Conservation (phyloP, 2,113 vertebrate genomes). For the Neomonachus schauinslandi region DNA sequence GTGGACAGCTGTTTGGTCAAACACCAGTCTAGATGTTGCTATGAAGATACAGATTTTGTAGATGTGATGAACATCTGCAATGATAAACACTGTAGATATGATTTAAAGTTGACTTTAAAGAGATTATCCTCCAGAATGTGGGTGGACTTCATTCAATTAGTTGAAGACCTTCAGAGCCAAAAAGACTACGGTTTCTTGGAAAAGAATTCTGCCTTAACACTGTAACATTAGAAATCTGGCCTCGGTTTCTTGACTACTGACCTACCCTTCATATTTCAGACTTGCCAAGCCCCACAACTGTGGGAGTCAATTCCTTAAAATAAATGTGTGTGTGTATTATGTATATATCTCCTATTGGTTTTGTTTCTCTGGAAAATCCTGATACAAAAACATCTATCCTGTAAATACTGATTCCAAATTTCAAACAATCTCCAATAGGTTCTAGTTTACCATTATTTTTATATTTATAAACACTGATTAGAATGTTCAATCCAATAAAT, state of each 20-base stretch:
- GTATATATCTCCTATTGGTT: neutral
- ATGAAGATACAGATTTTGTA: neutral
- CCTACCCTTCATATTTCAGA: neutral
- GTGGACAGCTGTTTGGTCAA: neutral
- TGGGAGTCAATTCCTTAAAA: neutral
- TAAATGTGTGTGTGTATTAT: neutral
- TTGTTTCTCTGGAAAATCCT: neutral
- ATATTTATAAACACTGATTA: neutral
- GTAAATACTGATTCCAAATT: neutral
- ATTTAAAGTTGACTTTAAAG: neutral
- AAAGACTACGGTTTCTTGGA: neutral
- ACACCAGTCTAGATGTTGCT: neutral
- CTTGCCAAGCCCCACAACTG: neutral
- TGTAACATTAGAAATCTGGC: neutral
- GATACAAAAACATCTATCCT: neutral
- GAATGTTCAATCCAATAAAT: neutral
- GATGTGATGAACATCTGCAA: neutral
- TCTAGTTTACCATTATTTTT: neutral
- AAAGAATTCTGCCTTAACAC: neutral
- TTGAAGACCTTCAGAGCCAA: neutral
- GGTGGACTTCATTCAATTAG: neutral
- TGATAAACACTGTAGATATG: neutral
- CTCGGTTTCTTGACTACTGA: neutral
- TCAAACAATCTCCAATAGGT: neutral
- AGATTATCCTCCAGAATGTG: neutral